A percentile compares a stretch with the other conserved stretches of the same genome.
Evolutionary conservation across 2,113 vertebrate genomes (phyloP).

Genomic region (Zeus faber): DNA sequence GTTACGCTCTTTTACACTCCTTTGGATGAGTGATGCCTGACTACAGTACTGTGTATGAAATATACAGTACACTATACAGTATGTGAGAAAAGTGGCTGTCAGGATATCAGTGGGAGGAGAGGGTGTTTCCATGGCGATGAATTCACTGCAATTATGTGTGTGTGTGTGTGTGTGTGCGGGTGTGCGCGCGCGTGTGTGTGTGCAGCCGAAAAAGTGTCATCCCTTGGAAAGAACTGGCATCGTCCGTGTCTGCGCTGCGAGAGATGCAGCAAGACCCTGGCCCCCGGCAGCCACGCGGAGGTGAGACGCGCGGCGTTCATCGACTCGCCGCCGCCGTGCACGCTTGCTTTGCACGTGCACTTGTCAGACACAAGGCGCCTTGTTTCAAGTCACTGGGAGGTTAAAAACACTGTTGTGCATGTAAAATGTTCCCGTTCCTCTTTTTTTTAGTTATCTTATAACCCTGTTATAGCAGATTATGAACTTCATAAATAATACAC

Average conservation of each 20-base stretch:
- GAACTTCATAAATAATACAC: no score
- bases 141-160: slow-evolving; percentile 8
- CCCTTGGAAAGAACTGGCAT: slow-evolving; percentile 95
- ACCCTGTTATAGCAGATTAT: no score
- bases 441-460: no score
- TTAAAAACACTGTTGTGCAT: no score
- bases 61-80: no score
- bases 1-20: slow-evolving; percentile 22
- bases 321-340: no score
- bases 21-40: background rate
- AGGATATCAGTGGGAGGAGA: slow-evolving; percentile 11
- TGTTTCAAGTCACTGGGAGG: no score
- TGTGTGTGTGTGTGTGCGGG: slow-evolving; percentile 9
- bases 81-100: background rate
- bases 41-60: background rate
- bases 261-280: slow-evolving; percentile 88
- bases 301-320: slow-evolving; percentile 53
- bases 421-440: no score
- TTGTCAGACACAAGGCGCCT: no score
- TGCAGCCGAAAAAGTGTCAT: slow-evolving; percentile 92
- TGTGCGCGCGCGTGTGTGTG: slow-evolving; percentile 25
- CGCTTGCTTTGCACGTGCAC: no score
- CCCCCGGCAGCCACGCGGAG: slow-evolving; percentile 88
- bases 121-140: background rate
- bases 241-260: slow-evolving; percentile 91